Evolutionary conservation across 2,888 invertebrate genomes (phyloP), one percentile per base, ranked within the genome.

Genomic region (Drosophila formosana): DNA sequence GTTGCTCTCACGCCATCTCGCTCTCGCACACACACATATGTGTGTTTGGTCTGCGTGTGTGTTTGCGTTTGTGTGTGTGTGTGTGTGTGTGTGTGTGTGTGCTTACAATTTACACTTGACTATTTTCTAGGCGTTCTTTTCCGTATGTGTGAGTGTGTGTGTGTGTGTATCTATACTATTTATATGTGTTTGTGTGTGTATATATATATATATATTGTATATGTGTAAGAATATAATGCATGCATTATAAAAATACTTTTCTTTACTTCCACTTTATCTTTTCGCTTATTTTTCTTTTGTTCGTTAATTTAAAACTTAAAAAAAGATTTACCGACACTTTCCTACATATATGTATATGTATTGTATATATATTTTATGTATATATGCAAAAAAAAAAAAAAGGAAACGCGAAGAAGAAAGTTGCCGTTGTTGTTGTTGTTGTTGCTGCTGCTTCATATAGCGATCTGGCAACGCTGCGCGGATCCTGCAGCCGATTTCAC

Each of bases 211-310:
- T 63, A 76, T 80, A 73, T 75, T 77, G 78, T 77, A 34, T 70
- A 37, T 68, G 46, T 75, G 70, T 91, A 90, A 80, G 90, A 88
- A 90, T 91, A 91, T 90, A 90, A 91, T 90, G 90, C 91, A 91
- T 91, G 91, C 89, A 91, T 90, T 91, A 91, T 91, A 91, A 91
- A 91, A 91, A 91, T 91, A 91, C 90, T 85, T 88, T 74, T 77
- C 84, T 75, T 66, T 57, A 60, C 72, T 55, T 41, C 43, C 11
- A 52, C 25, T 62, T 62, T 18, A 4, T 4, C 9, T 34, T 60
- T 52, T 74, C 64, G 34, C 57, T 78, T 75, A 55, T 51, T 77
- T 56, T 53, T 53, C 6, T n/a, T 2, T 34, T 37, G 28, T 64
- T 79, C 66, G 77, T 88, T 66, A 82, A 66, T 76, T 58, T 81